Percentiles rank a stretch among this genome's conserved stretches.
phyloP scores from a whole-genome alignment of 1,140 invertebrate genomes.

The Drosophila pruinosa region DNA sequence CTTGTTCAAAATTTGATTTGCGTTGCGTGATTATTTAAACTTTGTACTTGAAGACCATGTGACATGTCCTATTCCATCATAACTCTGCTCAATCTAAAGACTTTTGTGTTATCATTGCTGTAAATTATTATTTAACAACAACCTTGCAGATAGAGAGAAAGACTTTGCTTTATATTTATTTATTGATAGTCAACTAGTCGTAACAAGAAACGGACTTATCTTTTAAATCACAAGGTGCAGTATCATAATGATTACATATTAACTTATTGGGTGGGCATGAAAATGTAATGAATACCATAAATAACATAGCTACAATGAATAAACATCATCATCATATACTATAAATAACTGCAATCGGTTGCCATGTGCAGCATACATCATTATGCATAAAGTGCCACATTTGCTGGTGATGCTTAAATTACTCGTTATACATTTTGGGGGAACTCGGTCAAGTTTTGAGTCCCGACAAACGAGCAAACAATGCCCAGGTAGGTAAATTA shows the following conservation, averaged over 20 bases:
- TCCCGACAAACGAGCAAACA: not conserved
- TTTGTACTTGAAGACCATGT: not conserved
- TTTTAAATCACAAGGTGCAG: constrained; percentile 42
- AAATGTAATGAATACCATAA: not conserved
- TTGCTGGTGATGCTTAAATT: not conserved
- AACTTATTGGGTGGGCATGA: constrained; percentile 1
- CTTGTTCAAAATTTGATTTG: not conserved
- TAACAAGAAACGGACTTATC: not conserved
- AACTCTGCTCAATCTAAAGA: not conserved
- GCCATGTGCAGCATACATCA: constrained; percentile 7
- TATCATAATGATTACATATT: constrained; percentile 12
- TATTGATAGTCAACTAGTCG: constrained; percentile 7
- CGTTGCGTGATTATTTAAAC: not conserved
- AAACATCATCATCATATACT: not conserved
- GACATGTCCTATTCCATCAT: not conserved
- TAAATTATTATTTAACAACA: not conserved
- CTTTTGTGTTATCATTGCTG: not conserved
- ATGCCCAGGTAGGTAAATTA: constrained; percentile 19
- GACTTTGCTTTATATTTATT: constrained; percentile 4
- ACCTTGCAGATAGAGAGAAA: not conserved
- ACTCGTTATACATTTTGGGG: not conserved
- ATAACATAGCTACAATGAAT: not conserved
- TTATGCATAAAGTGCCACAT: not conserved
- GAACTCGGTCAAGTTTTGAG: not conserved
- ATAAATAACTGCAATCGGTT: constrained; percentile 1